Evolutionary conservation across 2,888 invertebrate genomes (phyloP).

Genomic region (Epinotia ramella): DNA sequence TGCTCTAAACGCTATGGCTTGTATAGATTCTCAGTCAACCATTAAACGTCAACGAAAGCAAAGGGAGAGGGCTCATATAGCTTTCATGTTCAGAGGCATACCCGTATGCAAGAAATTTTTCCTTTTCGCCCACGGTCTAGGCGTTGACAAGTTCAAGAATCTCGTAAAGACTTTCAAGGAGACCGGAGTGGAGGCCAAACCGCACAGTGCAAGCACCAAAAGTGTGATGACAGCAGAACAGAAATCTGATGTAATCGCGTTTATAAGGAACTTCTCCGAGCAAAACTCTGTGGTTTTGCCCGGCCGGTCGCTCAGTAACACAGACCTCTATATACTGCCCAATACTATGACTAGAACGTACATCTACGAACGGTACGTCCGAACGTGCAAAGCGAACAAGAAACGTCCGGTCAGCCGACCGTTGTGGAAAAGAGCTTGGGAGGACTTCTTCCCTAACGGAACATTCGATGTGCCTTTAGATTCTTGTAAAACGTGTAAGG

Average conservation of each 20-base stretch:
- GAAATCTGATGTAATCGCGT: neutral
- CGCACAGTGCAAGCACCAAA: neutral
- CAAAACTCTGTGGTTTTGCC: slow-evolving; percentile 11
- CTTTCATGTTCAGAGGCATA: neutral
- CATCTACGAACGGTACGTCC: slow-evolving; percentile 1
- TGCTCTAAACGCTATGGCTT: neutral
- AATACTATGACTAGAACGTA: neutral
- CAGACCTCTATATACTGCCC: slow-evolving; percentile 14
- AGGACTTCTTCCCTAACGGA: neutral
- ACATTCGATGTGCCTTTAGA: neutral
- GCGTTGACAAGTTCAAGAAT: neutral
- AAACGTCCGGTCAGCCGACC: neutral
- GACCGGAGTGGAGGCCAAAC: neutral
- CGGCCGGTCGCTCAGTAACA: neutral
- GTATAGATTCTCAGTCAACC: neutral
- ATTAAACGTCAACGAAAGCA: neutral
- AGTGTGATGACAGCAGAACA: neutral
- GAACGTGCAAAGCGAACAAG: slow-evolving; percentile 1
- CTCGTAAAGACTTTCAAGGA: neutral
- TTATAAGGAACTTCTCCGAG: slow-evolving; percentile 4
- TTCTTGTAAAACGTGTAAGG: neutral
- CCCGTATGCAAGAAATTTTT: slow-evolving; percentile 1
- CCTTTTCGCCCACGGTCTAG: neutral
- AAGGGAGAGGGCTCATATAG: neutral
- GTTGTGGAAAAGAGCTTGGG: neutral